These are phyloP conservation scores for Redunca redunca DNA, from an alignment of 2,113 vertebrate genomes.

Conservation along the genomic window DNA sequence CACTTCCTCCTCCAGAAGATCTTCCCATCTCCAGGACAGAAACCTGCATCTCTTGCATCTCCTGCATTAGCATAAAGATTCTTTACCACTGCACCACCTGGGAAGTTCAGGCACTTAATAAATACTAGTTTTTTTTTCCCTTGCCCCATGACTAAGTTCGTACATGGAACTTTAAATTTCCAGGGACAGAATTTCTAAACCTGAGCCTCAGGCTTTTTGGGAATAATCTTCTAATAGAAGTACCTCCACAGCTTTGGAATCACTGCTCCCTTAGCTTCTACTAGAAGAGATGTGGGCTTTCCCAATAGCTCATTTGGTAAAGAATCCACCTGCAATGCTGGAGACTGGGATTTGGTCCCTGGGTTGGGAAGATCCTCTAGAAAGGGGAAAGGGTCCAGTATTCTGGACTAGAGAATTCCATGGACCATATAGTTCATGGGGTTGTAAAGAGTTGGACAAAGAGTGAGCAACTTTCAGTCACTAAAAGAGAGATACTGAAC, in stretches of 20 bases:
- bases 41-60: neutral
- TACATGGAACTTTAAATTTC: neutral
- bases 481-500: neutral
- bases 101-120: neutral
- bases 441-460: neutral
- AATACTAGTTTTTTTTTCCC: neutral
- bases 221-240: neutral
- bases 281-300: neutral
- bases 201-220: neutral
- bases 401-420: neutral
- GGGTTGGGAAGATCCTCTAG: neutral
- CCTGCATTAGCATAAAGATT: neutral
- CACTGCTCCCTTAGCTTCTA: neutral
- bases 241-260: neutral
- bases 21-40: neutral
- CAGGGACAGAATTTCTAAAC: neutral
- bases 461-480: neutral
- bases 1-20: neutral
- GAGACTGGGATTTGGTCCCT: neutral
- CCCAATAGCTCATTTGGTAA: neutral
- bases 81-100: neutral
- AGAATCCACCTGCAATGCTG: neutral
- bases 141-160: neutral
- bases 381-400: neutral
- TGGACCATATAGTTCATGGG: neutral